These are phyloP conservation scores for Aphaenogaster rudis DNA, from an alignment of 1,140 invertebrate genomes.

Conservation along the genomic window DNA sequence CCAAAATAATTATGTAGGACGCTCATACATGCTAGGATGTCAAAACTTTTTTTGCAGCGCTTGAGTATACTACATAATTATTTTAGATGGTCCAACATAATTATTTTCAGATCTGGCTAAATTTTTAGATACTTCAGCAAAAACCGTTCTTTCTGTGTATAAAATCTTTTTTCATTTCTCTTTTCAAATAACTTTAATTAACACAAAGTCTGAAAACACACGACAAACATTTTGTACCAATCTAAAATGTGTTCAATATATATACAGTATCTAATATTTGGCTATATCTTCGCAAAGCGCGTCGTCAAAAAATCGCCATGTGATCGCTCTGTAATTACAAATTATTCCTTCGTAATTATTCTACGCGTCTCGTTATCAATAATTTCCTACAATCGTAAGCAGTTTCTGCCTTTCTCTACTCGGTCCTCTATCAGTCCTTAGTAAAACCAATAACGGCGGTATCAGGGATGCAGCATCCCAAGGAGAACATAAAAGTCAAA, in stretches of 20 bases:
- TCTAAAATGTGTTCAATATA: background rate
- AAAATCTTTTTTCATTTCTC: background rate
- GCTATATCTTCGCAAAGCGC: background rate
- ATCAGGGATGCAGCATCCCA: background rate
- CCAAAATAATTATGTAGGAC: too few relatives aligned
- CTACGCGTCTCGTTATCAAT: background rate
- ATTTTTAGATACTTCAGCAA: too few relatives aligned
- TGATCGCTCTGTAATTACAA: background rate
- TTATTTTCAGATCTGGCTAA: too few relatives aligned
- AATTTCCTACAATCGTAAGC: background rate
- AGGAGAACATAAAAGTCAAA: too few relatives aligned
- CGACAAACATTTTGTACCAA: background rate
- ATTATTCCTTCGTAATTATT: background rate
- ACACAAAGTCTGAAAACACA: background rate
- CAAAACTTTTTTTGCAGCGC: too few relatives aligned
- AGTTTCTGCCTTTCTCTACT: background rate
- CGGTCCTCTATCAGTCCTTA: background rate
- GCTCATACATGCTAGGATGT: too few relatives aligned
- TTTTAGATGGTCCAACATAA: too few relatives aligned
- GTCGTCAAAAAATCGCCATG: background rate
- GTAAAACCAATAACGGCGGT: slow-evolving; percentile 33
- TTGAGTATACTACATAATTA: too few relatives aligned
- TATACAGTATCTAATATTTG: background rate
- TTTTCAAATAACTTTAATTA: background rate
- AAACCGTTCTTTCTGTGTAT: too few relatives aligned